These are phyloP conservation scores for Tenebrosternarchus preto DNA, from an alignment of 2,113 vertebrate genomes.

Conservation along the genomic window DNA sequence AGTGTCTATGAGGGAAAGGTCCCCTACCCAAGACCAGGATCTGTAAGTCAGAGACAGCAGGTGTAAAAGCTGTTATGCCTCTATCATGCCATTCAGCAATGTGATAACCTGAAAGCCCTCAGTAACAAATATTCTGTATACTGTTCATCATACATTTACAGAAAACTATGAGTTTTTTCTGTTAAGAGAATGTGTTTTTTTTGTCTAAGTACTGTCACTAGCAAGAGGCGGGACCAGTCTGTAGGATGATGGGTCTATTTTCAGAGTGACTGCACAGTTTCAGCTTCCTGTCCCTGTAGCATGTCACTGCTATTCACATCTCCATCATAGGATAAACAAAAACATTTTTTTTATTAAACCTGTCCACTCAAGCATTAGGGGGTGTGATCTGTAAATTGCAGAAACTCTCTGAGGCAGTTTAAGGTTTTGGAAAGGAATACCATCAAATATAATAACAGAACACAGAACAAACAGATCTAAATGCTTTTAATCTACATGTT, in stretches of 20 bases:
- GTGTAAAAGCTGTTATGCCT: background rate
- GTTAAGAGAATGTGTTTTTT: no score
- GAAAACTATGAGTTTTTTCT: background rate
- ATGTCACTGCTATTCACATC: background rate
- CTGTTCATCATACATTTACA: background rate
- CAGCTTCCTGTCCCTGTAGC: conserved; percentile 12
- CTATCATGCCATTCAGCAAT: background rate
- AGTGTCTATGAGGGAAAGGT: conserved; percentile 89
- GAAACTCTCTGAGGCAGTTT: no score
- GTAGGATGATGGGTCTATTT: conserved; percentile 11
- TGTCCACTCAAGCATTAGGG: no score
- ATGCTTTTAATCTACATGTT: no score
- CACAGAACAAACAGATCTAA: no score
- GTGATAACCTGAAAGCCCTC: conserved; percentile 12
- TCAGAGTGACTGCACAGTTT: conserved; percentile 31
- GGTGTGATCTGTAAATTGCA: background rate
- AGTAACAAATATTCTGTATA: background rate
- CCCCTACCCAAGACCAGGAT: conserved; percentile 94
- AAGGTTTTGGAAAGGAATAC: no score
- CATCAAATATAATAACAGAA: no score
- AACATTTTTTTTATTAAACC: no score
- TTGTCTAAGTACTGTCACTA: conserved; percentile 11
- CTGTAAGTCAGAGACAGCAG: conserved; percentile 77
- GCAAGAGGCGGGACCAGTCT: background rate
- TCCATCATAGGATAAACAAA: background rate